These are phyloP conservation scores for Pachydiplax longipennis DNA, from an alignment of 2,888 invertebrate species.

Conservation along the genomic window DNA sequence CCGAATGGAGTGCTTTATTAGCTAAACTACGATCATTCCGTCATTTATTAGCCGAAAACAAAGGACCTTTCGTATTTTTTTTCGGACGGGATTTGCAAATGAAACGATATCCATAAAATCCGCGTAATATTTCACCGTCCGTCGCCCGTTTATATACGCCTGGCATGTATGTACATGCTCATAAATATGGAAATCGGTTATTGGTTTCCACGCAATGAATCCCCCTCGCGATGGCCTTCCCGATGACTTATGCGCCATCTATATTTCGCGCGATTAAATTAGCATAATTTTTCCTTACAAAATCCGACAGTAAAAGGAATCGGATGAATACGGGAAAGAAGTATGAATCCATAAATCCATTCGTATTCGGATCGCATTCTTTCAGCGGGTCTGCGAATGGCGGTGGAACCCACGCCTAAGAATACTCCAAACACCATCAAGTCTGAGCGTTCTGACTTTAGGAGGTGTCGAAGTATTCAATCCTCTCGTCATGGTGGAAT, in stretches of 20 bases:
- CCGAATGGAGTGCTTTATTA: constrained; percentile 22
- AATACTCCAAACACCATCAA: no score
- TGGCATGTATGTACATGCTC: not conserved
- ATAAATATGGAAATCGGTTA: constrained; percentile 38
- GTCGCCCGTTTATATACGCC: not conserved
- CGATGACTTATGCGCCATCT: constrained; percentile 1
- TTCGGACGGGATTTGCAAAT: not conserved
- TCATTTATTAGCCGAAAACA: not conserved
- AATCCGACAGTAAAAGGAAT: not conserved
- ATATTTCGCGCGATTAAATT: constrained; percentile 3
- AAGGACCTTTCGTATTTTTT: not conserved
- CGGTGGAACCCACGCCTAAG: no score
- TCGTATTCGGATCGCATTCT: no score
- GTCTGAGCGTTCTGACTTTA: no score
- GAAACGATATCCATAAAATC: constrained; percentile 17
- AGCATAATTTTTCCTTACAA: constrained; percentile 24
- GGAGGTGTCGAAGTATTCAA: no score
- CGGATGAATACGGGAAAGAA: not conserved
- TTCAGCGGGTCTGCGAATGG: no score
- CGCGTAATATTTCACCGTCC: constrained; percentile 17
- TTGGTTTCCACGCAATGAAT: constrained; percentile 33
- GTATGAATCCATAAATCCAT: not conserved
- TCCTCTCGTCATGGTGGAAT: no score
- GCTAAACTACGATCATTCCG: constrained; percentile 4
- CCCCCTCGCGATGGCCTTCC: no score